Evolutionary conservation across 2,797 vertebrate species (phyloP).

Genomic region (Cichlasoma orientale): DNA sequence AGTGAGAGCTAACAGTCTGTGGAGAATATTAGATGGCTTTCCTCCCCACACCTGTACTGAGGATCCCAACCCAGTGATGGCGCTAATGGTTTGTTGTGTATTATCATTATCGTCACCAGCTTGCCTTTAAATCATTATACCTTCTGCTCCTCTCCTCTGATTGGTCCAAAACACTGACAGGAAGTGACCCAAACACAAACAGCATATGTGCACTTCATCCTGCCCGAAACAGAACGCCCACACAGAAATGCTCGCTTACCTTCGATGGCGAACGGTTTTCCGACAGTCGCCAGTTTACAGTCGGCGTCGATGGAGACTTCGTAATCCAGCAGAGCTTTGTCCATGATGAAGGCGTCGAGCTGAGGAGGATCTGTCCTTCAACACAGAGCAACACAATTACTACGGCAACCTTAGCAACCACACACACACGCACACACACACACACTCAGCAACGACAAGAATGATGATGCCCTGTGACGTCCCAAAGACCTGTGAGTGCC

Average conservation of each 20-base stretch:
- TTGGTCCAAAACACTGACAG: background rate
- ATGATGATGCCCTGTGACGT: background rate
- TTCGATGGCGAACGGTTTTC: slow-evolving; percentile 93
- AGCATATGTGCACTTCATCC: background rate
- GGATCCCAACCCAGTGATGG: too few species aligned
- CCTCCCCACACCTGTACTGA: too few species aligned
- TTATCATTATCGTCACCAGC: background rate
- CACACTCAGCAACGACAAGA: too few species aligned
- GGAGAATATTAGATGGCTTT: too few species aligned
- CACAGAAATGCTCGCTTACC: slow-evolving; percentile 69
- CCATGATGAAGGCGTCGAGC: slow-evolving; percentile 95
- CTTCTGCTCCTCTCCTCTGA: background rate
- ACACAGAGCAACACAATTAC: slow-evolving; percentile 56
- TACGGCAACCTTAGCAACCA: background rate
- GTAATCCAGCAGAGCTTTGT: slow-evolving; percentile 91
- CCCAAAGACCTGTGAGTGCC: too few species aligned
- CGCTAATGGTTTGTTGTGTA: too few species aligned
- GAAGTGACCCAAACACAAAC: background rate
- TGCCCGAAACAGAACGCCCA: background rate
- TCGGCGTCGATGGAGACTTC: slow-evolving; percentile 94
- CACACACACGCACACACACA: background rate
- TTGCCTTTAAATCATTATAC: background rate
- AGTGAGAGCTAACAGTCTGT: too few species aligned
- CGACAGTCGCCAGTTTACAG: slow-evolving; percentile 91
- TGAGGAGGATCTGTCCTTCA: slow-evolving; percentile 90